Base-by-base conservation (phyloP, 2,113 vertebrate species). In the Phodopus roborovskii region DNA sequence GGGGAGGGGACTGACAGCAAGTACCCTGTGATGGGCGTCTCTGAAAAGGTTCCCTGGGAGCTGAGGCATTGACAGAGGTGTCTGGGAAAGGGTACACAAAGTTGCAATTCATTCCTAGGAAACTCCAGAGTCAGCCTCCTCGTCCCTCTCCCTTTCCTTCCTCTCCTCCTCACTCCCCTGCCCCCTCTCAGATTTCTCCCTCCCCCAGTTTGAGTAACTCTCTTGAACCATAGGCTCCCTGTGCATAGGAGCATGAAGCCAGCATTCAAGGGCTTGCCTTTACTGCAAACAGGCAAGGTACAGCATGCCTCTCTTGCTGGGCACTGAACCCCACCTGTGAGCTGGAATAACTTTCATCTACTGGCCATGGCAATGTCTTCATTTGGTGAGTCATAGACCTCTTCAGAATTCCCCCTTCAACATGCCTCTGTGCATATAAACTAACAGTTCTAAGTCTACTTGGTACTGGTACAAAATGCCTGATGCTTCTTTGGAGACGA, bases 351-450 rank as follows among this genome's bases (percentile, higher is more conserved):
- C 58, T 56, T 2, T 0, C 33, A 7, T 13, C 20, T 3, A 5
- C 39, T 48, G 15, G 17, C 7, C 0, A 2, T 0, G 28, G 64
- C 56, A 42, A 36, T 4, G 5, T 1, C 10, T 3, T 39, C 12
- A 48, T 3, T 12, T 6, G 5, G 17, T 0, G 0, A 22, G 1
- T 4, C 33, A 24, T 0, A 1, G 20, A 30, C 53, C 13, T 24
- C 7, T 39, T 42, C 1, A 9, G 11, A 53, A 73, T 16, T 19
- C 5, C 36, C 64, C 64, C 66, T 15, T 15, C 15, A 3, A 5
- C 10, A 50, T 42, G 28, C 15, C 16, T 58, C 73, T 50, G 42
- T 45, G 39, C 66, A 39, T 12, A 39, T 30, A 26, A 36, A 1
- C 2, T 16, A 39, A 20, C 1, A 0, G n/a, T 42, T 83, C n/a